Conservation (phyloP, 2,797 vertebrate species). For the Atherinosoma microstoma region DNA sequence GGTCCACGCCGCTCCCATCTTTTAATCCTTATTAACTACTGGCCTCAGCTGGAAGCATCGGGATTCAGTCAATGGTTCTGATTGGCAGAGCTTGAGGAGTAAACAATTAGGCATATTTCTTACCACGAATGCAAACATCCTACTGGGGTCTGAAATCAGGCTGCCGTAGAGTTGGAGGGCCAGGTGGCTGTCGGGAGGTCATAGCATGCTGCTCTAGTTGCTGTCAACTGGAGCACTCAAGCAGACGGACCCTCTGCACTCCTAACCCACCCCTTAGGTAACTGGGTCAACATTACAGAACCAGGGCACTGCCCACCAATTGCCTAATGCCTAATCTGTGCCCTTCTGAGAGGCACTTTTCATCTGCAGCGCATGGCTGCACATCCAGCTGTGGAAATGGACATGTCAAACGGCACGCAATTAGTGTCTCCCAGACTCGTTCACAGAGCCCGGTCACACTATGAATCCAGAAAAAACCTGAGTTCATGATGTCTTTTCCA, state of each 20-base stretch:
- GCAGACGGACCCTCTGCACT: constrained; percentile 46
- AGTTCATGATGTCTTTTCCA: constrained; percentile 50
- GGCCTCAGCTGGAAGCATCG: constrained; percentile 70
- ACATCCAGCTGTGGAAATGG: constrained; percentile 78
- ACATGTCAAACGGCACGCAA: constrained; percentile 74
- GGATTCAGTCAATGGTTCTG: constrained; percentile 51
- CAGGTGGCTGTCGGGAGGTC: constrained; percentile 61
- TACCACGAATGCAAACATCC: constrained; percentile 62
- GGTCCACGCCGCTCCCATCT: constrained; percentile 58
- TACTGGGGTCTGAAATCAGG: constrained; percentile 48
- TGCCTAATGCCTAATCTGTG: constrained; percentile 71
- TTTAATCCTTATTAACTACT: constrained; percentile 76
- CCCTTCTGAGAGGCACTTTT: constrained; percentile 71
- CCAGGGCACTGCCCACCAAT: constrained; percentile 67
- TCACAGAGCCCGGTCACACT: constrained; percentile 49
- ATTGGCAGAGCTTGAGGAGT: constrained; percentile 55
- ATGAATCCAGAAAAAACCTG: constrained; percentile 43
- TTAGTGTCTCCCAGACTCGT: constrained; percentile 69
- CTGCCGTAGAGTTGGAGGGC: constrained; percentile 48
- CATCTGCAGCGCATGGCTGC: constrained; percentile 63
- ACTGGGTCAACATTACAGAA: constrained; percentile 74
- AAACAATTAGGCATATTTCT: constrained; percentile 70
- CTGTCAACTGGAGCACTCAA: constrained; percentile 31
- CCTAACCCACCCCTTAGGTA: constrained; percentile 58
- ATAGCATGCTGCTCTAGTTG: constrained; percentile 14